Evolutionary conservation across 2,797 vertebrate species (phyloP), one percentile per base, ranked within the genome.

Genomic region (Syngnathus rostellatus): DNA sequence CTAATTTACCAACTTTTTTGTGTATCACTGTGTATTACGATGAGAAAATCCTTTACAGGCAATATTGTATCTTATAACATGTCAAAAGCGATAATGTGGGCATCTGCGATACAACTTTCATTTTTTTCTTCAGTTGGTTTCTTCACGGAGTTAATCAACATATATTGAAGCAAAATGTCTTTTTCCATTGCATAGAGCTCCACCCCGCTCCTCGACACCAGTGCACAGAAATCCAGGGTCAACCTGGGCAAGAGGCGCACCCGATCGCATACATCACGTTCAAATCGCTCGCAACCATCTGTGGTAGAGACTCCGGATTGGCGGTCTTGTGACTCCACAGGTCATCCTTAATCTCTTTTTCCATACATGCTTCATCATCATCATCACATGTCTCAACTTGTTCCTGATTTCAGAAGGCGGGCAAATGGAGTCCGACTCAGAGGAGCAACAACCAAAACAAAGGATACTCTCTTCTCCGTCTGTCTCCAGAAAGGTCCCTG

Each of bases 321-420:
- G 93, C 93, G 90, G 85, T 88, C 89, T 69, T 83, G 83, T 16
- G 93, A 95, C 80, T 88, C 92, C 6, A 91, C 93, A 82, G 94
- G 94, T 96, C 62, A 68, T 65, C 63, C 21, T 16, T 54, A 17
- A 54, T 54, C 10, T 25, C 6, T 23, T 40, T 50, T 21, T 40
- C 31, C 19, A 12, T 41, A 48, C 6, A 41, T 51, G 9, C 17
- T 5, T 5, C 38, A 40, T 59, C 10, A 40, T 55, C 11, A 1
- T 9, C n/a, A 31, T 31, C 31, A 31, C 31, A 62, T 62, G 60
- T 14, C 14, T 46, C 6, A 31, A 62, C 41, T 63, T 16, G 23
- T 5, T 62, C 8, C 12, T 38, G 1, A 43, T 62, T 60, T 73
- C 51, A 86, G 85, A 69, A 48, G 66, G 68, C 41, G 72, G 73